Evolutionary conservation across 2,113 vertebrate genomes (phyloP), one percentile per base, ranked within the genome.

Genomic region (Saccopteryx bilineata): DNA sequence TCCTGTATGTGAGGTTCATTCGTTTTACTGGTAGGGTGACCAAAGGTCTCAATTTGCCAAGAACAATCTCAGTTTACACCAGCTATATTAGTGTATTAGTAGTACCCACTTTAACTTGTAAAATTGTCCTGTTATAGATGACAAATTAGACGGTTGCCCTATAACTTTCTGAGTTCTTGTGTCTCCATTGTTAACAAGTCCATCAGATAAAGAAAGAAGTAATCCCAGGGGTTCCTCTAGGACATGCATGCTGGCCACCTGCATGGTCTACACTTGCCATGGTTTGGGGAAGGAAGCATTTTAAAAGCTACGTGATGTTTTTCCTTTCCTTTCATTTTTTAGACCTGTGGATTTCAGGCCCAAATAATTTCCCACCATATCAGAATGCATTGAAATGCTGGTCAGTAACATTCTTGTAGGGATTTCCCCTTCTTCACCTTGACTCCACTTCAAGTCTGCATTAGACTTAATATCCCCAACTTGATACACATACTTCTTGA

Each of bases 371-470:
- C 69, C 69, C 52, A 28, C 89, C 89, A 68, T 81, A 86, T 46
- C 69, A 88, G n/a, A 93, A 78, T 68, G 60, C 6, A 95, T 33
- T 91, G 93, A 96, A 97, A 96, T 69, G 9, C 7, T 26, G 75
- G 61, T 50, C 61, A 87, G 71, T 56, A 92, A 95, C 96, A 95
- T 71, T 79, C 8, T 65, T 15, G 3, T 65, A 68, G 11, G 75
- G 95, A 96, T 17, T 68, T 48, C 23, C 94, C 96, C 96, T 50
- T 87, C 96, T 96, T 61, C 39, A 46, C 9, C 15, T 56, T 78
- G 86, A 17, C 17, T 10, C 31, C 13, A 81, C 10, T 33, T 88
- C 48, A 87, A 61, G 61, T 86, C 91, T 0, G 0, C 19, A 46
- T 9, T 18, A 11, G 0, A 50, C 9, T 12, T 12, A 2, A 68